Evolutionary conservation across 2,113 vertebrate genomes (phyloP), one percentile per base, ranked within the genome.

Genomic region (Sprattus sprattus): DNA sequence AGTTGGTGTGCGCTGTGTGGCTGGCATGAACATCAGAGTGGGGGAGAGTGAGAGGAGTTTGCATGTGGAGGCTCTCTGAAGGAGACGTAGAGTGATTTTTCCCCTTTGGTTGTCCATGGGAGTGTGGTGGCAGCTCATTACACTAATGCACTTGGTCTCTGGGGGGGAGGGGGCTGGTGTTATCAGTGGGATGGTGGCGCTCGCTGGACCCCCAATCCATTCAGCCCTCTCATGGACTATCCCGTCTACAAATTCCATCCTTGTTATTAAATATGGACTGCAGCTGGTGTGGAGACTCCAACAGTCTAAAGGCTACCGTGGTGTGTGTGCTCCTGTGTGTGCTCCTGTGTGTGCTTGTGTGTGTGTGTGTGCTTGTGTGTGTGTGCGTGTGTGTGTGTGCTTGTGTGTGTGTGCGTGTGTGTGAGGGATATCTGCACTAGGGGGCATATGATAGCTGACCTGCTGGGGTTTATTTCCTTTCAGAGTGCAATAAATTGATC

Each of bases 131-230:
- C 86, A 91, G 92, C 92, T 94, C 92, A 93, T 94, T 95, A 93
- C 93, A 90, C 93, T 95, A 94, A 95, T 94, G 93, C 92, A 93
- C 90, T 81, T 88, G 88, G 54, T 84, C 90, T 90, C 88, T 10
- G 75, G 92, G 91, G 93, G 92, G 25, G 44, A 28, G 71, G 52
- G 13, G 64, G 25, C n/a, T 67, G 64, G 10, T 20, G 83, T 15
- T 81, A 39, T 67, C 64, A 67, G 25, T 82, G 28, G 49, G 13
- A 45, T 44, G 39, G 71, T 28, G 64, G 64, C 13, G 71, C 11
- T 78, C 28, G 15, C 13, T 78, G 71, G 71, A 78, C 25, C 71
- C 11, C 71, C 25, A 0, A 39, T 13, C 25, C 28, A 78, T 78
- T 71, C 71, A 78, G 71, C 28, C 28, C 9, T 39, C 71, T 78